Evolutionary conservation across 2,888 invertebrate genomes (phyloP).

Genomic region (Brachycybe producta): DNA sequence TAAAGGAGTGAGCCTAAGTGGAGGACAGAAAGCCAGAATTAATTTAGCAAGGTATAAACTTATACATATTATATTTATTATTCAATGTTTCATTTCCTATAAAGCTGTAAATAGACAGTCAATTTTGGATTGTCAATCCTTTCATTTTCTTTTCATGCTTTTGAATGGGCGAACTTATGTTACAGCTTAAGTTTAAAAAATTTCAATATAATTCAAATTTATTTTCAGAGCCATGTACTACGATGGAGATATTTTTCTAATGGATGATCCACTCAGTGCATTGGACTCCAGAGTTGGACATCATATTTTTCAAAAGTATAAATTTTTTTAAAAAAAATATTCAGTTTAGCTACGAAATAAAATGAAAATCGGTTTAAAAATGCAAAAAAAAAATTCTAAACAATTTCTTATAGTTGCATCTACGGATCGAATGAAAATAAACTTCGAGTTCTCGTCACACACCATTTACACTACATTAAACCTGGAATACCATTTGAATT

Average conservation of each 20-base stretch:
- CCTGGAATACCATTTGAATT: too few species aligned
- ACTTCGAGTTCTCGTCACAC: slow-evolving; percentile 8
- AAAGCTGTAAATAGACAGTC: not conserved
- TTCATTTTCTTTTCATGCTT: slow-evolving; percentile 6
- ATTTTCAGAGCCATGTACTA: slow-evolving; percentile 57
- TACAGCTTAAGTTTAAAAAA: not conserved
- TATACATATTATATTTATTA: slow-evolving; percentile 10
- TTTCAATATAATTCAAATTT: slow-evolving; percentile 39
- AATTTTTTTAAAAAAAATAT: not conserved
- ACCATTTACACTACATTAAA: slow-evolving; percentile 11
- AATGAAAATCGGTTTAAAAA: not conserved
- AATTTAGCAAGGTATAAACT: slow-evolving; percentile 37
- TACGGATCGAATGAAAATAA: slow-evolving; percentile 2
- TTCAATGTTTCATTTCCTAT: not conserved
- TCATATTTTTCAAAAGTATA: slow-evolving; percentile 65
- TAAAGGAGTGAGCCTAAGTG: slow-evolving; percentile 43
- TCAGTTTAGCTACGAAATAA: not conserved
- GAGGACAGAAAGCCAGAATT: slow-evolving; percentile 43
- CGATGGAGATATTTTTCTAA: slow-evolving; percentile 65
- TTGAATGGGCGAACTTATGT: not conserved
- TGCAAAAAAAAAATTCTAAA: not conserved
- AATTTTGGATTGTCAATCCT: slow-evolving; percentile 4
- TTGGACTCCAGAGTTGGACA: slow-evolving; percentile 86
- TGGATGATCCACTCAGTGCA: slow-evolving; percentile 84
- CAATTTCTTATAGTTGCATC: slow-evolving; percentile 9